Conservation (phyloP, 2,113 vertebrate genomes). For the Bubo scandiacus region DNA sequence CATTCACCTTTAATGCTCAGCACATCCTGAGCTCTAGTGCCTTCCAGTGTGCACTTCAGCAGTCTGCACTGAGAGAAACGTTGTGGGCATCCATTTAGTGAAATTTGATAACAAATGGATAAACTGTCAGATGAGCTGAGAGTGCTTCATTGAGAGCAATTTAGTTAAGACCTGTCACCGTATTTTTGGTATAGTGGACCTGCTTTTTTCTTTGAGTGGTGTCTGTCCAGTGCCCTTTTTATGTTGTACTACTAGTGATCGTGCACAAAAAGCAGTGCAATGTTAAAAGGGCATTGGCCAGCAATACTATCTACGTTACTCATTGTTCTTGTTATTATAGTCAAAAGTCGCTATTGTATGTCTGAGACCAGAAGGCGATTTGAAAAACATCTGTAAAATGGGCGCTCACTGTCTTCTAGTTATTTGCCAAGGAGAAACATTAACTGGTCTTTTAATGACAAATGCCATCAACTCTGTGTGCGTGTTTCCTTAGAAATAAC, state of each 20-base stretch:
- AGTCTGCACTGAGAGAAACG: neutral
- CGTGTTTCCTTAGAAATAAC: neutral
- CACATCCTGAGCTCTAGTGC: neutral
- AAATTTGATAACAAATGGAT: neutral
- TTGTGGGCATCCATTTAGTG: neutral
- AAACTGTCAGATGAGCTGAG: neutral
- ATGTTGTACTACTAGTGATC: slow-evolving; percentile 83
- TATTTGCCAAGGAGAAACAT: neutral
- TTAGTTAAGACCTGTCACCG: neutral
- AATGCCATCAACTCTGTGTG: neutral
- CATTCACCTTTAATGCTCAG: neutral
- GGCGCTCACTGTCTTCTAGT: neutral
- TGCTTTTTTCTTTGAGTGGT: neutral
- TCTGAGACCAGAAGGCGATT: neutral
- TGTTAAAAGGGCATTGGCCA: slow-evolving; percentile 88
- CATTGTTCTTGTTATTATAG: neutral
- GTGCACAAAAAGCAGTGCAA: slow-evolving; percentile 81
- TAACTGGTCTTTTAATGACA: neutral
- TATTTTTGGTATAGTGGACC: neutral
- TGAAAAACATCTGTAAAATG: neutral
- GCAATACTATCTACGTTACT: slow-evolving; percentile 57
- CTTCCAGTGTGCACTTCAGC: neutral
- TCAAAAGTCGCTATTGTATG: neutral
- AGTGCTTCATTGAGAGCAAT: neutral
- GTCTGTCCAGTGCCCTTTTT: slow-evolving; percentile 84